Evolutionary conservation across 2,113 vertebrate genomes (phyloP), one percentile per base, ranked within the genome.

Genomic region (Percina caprodes): DNA sequence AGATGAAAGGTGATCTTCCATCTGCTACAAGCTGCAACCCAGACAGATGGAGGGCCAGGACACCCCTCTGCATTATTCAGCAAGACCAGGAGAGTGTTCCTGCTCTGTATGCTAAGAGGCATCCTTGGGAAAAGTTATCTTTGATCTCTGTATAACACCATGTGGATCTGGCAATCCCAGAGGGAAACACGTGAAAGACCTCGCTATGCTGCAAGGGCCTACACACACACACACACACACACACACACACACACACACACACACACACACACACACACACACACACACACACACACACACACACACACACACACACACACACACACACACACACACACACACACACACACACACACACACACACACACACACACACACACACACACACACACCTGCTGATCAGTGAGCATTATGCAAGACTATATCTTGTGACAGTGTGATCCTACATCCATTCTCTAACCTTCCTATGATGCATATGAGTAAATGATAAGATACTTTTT

Each of bases 41-140:
- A 76, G 68, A 69, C 88, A 91, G 88, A 87, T 80, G 80, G 83
- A 82, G 72, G 73, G 69, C 73, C 87, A 88, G 80, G 89, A 75
- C 90, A 87, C 76, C 76, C 77, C 72, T 79, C 66, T 91, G 88
- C 88, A 91, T 93, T 91, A 93, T 90, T 89, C 88, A 92, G 72
- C 75, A 67, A 69, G 69, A 86, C 54, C 67, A 79, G 81, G 67
- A 88, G 82, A 80, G 66, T 39, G 9, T 42, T 79, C 71, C 80
- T 83, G 67, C 77, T 84, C 86, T 68, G 70, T 82, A 91, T 91
- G 89, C 78, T 71, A 82, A 89, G 80, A 63, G 78, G 65, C 80
- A 77, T 84, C 85, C 89, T 85, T 86, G 82, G 30, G 33, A 75
- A 89, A 83, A 76, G 35, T 68, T 74, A 78, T 80, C 80, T 90